Percentiles rank a stretch among this genome's conserved stretches.
Evolutionary conservation across 1,140 invertebrate genomes (phyloP).

Genomic region (Leptopilina clavipes): DNA sequence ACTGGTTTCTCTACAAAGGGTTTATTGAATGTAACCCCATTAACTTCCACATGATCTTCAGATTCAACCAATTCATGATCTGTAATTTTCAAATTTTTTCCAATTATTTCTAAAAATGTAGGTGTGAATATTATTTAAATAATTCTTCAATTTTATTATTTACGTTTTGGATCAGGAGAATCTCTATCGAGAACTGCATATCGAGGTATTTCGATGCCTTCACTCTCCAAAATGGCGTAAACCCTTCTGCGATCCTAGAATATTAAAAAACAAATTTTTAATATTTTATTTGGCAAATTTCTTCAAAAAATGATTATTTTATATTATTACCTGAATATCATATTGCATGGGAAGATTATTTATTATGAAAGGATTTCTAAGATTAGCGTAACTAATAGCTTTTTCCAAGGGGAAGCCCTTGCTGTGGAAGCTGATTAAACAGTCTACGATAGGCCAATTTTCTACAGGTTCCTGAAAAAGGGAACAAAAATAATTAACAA

Average conservation of each 20-base stretch:
- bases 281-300: too few species aligned
- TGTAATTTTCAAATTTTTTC: conserved; percentile 66
- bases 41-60: conserved; percentile 99
- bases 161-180: conserved; percentile 91
- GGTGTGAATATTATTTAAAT: too few species aligned
- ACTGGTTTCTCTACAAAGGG: conserved; percentile 99
- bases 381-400: conserved; percentile 96
- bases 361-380: conserved; percentile 96
- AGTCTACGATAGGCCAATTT: conserved; percentile 98
- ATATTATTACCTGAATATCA: conserved; percentile 87
- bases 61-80: conserved; percentile 96
- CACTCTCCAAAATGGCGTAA: conserved; percentile 93
- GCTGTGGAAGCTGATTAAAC: conserved; percentile 98
- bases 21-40: conserved; percentile 97
- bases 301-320: conserved; percentile 35
- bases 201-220: conserved; percentile 97
- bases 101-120: too few species aligned
- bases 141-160: conserved; percentile 63
- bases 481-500: conserved; percentile 40
- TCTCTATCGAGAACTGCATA: conserved; percentile 98
- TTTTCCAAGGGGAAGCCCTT: conserved; percentile 98
- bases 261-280: too few species aligned
- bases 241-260: conserved; percentile 91
- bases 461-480: conserved; percentile 90
- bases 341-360: conserved; percentile 99